Conservation (phyloP, 2,888 invertebrate genomes). For the Drosophila subsilvestris region DNA sequence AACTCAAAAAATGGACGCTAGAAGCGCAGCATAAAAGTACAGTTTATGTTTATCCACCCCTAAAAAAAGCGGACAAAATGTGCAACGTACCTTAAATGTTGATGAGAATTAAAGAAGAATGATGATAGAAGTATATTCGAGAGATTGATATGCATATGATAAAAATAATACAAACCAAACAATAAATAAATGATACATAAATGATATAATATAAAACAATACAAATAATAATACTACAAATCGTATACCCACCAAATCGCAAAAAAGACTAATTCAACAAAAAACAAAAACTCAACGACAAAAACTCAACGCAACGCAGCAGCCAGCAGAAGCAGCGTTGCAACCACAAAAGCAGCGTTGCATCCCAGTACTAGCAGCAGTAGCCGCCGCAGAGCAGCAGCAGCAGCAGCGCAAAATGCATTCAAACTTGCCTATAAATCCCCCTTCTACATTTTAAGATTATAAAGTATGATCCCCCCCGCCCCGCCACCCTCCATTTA, state of each 20-base stretch:
- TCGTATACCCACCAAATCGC: slow-evolving; percentile 76
- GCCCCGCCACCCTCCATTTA: slow-evolving; percentile 12
- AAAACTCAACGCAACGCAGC: slow-evolving; percentile 41
- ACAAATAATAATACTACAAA: slow-evolving; percentile 38
- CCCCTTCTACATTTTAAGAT: slow-evolving; percentile 42
- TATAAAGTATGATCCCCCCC: background rate
- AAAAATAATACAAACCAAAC: slow-evolving; percentile 49
- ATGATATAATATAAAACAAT: slow-evolving; percentile 35
- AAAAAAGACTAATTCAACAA: slow-evolving; percentile 72
- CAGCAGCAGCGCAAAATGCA: slow-evolving; percentile 72
- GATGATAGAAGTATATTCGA: slow-evolving; percentile 35
- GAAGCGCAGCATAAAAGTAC: slow-evolving; percentile 75
- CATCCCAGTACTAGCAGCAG: slow-evolving; percentile 6
- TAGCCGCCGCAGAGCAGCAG: slow-evolving; percentile 48
- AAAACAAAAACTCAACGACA: slow-evolving; percentile 51
- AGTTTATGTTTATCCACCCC: slow-evolving; percentile 73
- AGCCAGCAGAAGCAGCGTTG: slow-evolving; percentile 49
- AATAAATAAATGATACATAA: slow-evolving; percentile 19
- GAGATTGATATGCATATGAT: slow-evolving; percentile 27
- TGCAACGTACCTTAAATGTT: slow-evolving; percentile 74
- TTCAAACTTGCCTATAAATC: slow-evolving; percentile 68
- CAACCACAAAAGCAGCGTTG: slow-evolving; percentile 1
- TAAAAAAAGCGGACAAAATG: slow-evolving; percentile 70
- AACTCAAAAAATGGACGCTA: slow-evolving; percentile 58
- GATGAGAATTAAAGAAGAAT: slow-evolving; percentile 20